Evolutionary conservation across 2,888 invertebrate species (phyloP).

Genomic region (Agapetus fuscipes): DNA sequence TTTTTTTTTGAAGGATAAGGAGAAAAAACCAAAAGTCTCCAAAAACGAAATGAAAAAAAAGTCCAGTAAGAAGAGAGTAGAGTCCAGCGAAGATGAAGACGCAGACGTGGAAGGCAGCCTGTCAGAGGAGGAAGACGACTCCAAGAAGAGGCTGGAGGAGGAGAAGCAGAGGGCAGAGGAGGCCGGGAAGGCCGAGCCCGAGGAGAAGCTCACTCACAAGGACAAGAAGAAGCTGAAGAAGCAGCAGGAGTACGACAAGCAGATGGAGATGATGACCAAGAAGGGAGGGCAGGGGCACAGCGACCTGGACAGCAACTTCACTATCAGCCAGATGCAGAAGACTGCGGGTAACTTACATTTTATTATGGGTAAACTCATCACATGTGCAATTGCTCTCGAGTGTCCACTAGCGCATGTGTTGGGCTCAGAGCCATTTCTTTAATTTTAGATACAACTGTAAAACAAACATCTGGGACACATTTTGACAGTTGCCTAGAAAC

Average conservation of each 20-base stretch:
- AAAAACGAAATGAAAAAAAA: slow-evolving; percentile 21
- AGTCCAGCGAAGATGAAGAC: slow-evolving; percentile 15
- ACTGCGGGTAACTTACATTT: slow-evolving; percentile 40
- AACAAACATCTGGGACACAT: too few species aligned
- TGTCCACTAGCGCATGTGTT: too few species aligned
- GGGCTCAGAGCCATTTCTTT: too few species aligned
- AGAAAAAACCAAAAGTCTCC: slow-evolving; percentile 20
- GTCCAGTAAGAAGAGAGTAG: slow-evolving; percentile 12
- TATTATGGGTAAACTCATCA: too few species aligned
- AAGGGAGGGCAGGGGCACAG: slow-evolving; percentile 86
- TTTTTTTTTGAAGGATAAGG: too few species aligned
- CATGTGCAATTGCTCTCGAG: too few species aligned
- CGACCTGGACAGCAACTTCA: slow-evolving; percentile 87
- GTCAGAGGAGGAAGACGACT: slow-evolving; percentile 15
- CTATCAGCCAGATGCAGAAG: slow-evolving; percentile 80
- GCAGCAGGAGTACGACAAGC: slow-evolving; percentile 78
- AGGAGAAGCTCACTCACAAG: slow-evolving; percentile 73
- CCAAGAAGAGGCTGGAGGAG: slow-evolving; percentile 3
- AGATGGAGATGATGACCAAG: slow-evolving; percentile 74
- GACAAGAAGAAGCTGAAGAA: slow-evolving; percentile 89
- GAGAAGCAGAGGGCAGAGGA: slow-evolving; percentile 38
- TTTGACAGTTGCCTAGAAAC: too few species aligned
- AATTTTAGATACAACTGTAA: too few species aligned
- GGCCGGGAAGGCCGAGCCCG: slow-evolving; percentile 11
- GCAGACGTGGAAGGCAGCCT: slow-evolving; percentile 16